Conservation (phyloP, 2,113 vertebrate species). For the Strix uralensis region DNA sequence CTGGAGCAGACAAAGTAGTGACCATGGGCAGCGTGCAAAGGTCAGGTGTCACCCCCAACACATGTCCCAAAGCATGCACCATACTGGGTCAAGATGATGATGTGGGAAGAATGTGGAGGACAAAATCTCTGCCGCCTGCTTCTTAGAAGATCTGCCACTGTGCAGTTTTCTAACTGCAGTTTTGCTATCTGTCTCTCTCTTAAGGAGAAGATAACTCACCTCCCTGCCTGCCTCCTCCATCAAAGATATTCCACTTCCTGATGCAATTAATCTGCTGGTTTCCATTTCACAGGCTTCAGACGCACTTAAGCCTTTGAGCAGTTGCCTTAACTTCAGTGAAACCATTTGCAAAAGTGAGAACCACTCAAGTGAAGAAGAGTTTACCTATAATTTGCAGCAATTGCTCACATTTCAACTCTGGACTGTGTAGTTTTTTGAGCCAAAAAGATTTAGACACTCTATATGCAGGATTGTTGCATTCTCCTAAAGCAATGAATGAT, state of each 20-base stretch:
- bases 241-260: neutral
- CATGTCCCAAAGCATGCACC: fast-evolving
- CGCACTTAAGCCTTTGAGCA: neutral
- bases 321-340: neutral
- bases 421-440: neutral
- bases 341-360: neutral
- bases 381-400: slow-evolving; percentile 7
- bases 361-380: neutral
- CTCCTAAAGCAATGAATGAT: slow-evolving; percentile 57
- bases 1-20: neutral
- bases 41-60: neutral
- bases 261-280: neutral
- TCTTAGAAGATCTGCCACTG: neutral
- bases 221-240: neutral
- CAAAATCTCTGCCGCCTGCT: neutral
- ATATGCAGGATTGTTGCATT: slow-evolving; percentile 31
- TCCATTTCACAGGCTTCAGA: neutral
- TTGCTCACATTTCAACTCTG: neutral
- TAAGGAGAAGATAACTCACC: neutral
- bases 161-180: neutral
- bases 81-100: neutral
- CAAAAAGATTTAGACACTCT: slow-evolving; percentile 19
- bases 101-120: neutral
- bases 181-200: neutral
- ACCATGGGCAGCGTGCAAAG: neutral